Evolutionary conservation across 2,888 invertebrate species (phyloP).

Genomic region (Noctua pronuba): DNA sequence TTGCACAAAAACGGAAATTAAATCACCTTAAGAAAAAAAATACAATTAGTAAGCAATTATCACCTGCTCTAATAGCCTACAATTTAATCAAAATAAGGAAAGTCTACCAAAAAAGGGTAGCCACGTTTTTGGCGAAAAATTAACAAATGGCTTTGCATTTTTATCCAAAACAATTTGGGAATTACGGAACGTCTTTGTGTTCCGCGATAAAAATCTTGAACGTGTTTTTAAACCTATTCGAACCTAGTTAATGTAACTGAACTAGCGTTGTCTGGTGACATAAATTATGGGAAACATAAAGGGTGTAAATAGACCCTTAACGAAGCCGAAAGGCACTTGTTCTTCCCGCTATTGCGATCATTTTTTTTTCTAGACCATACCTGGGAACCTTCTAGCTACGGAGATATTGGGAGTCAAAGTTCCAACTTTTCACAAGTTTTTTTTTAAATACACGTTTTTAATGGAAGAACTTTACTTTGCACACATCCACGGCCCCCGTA

Average conservation of each 20-base stretch:
- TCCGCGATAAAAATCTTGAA: neutral
- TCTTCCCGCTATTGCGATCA: too few relatives aligned
- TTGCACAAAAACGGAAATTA: slow-evolving; percentile 2
- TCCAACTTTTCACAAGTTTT: too few relatives aligned
- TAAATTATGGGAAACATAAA: too few relatives aligned
- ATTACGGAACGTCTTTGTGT: neutral
- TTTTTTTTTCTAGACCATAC: too few relatives aligned
- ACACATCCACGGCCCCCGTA: too few relatives aligned
- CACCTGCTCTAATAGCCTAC: slow-evolving; percentile 2
- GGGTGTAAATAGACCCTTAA: too few relatives aligned
- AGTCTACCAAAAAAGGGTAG: neutral
- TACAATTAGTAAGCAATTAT: slow-evolving; percentile 6
- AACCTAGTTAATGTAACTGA: neutral
- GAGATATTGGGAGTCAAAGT: too few relatives aligned
- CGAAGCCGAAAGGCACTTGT: too few relatives aligned
- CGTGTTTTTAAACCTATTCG: neutral
- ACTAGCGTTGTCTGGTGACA: neutral
- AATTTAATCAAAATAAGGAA: slow-evolving; percentile 12
- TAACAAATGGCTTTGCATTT: neutral
- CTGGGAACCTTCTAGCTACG: too few relatives aligned
- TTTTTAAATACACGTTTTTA: too few relatives aligned
- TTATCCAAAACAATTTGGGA: neutral
- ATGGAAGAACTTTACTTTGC: too few relatives aligned
- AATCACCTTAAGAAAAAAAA: slow-evolving; percentile 7
- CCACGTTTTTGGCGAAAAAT: neutral